Percentiles rank a stretch among this genome's conserved stretches.
Conservation (phyloP, 2,113 vertebrate species). For the Corythornis madagascariensis region DNA sequence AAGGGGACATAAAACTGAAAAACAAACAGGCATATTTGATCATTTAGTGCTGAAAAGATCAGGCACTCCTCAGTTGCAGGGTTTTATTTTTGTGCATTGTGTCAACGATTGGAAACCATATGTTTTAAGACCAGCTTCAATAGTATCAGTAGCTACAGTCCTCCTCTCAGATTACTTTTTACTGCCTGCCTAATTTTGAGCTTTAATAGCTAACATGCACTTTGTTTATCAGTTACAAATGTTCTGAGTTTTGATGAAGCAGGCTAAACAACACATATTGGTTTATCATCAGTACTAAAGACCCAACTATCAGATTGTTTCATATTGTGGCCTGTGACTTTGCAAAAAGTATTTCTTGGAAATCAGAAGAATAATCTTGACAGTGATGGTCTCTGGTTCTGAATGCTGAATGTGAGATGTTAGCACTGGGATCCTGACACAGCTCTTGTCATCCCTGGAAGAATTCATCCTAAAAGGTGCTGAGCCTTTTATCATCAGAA, state of each 20-base stretch:
- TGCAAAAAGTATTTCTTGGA: neutral
- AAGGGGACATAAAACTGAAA: slow-evolving; percentile 48
- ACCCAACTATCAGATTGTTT: neutral
- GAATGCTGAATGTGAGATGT: neutral
- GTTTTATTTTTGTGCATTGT: slow-evolving; percentile 63
- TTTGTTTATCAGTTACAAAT: slow-evolving; percentile 75
- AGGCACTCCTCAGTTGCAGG: slow-evolving; percentile 32
- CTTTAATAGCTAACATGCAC: slow-evolving; percentile 69
- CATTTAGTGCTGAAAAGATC: slow-evolving; percentile 45
- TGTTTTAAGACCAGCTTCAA: slow-evolving; percentile 68
- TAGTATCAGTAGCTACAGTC: slow-evolving; percentile 69
- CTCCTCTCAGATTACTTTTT: slow-evolving; percentile 71
- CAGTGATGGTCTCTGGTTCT: neutral
- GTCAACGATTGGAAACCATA: slow-evolving; percentile 63
- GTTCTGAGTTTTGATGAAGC: slow-evolving; percentile 47
- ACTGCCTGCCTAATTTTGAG: slow-evolving; percentile 66
- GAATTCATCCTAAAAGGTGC: neutral
- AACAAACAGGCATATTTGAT: slow-evolving; percentile 53
- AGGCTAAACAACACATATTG: slow-evolving; percentile 32
- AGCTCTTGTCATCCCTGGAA: neutral
- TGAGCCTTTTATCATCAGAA: neutral
- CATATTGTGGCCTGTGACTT: neutral
- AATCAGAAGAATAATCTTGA: neutral
- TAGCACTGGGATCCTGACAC: neutral
- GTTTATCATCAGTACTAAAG: neutral